Base-by-base conservation (phyloP, 2,888 invertebrate species). In the Pherbina coryleti region DNA sequence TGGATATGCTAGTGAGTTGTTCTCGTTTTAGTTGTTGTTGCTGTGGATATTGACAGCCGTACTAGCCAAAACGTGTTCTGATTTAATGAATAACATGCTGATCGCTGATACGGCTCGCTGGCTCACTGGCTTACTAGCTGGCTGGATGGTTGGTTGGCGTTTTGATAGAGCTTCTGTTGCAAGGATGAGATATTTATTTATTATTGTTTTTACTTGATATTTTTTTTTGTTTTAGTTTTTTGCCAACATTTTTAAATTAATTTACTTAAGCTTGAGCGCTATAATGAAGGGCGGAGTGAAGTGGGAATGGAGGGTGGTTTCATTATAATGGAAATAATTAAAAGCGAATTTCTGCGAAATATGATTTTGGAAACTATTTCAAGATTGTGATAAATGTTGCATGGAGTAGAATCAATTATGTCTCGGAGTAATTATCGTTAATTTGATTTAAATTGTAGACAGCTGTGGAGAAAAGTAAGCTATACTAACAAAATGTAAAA, bases 1-100 rank as follows among this genome's bases (percentile, higher is more conserved):
- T 53, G 62, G 73, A 70, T 72, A 73, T 69, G 28, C 69, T 51
- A 49, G 25, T 69, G 34, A 44, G 57, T 74, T 49, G 64, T 64
- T 51, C 17, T 72, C 9, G 73, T 77, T 76, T 34, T 49, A 49
- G 66, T 57, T 71, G 49, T 66, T 72, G 77, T 44, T 74, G 69
- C 67, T 75, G 53, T 44, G 55, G 53, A 34, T 70, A 75, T 82
- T 80, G 81, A 37, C 55, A 73, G 55, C 34, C 82, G 79, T 83
- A 85, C 84, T 83, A 82, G 84, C 82, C 82, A 79, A 80, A 83
- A 83, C 83, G 84, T 84, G 84, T 84, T 84, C 82, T 83, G 82
- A 82, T 83, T 85, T 85, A 85, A 84, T 84, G 83, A 83, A 83
- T 82, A 80, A 83, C 82, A 84, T 77, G 78, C 80, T 80, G 80